A percentile compares a stretch with the other conserved stretches of the same genome.
phyloP scores from a whole-genome alignment of 2,113 vertebrate species.

The Cyphomyrus discorhynchus region DNA sequence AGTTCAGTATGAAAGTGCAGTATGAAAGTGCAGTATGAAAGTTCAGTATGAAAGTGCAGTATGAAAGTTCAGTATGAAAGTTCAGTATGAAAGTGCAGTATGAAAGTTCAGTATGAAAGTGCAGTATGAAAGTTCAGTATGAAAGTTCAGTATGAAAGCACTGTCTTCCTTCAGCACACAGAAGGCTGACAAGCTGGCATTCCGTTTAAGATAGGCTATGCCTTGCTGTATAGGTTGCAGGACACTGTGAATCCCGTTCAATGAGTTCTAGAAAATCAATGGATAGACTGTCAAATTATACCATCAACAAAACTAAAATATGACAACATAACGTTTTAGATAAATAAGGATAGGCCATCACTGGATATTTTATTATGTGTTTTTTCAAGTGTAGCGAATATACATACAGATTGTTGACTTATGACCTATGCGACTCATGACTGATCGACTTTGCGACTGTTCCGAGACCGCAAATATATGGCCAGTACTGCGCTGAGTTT shows the following conservation, averaged over 20 bases:
- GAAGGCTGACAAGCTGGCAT: not conserved
- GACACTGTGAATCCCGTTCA: not conserved
- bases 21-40: not conserved
- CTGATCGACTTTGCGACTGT: not conserved
- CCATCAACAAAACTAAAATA: not conserved
- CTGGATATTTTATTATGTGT: not conserved
- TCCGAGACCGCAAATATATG: not conserved
- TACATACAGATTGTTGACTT: not conserved
- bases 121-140: not conserved
- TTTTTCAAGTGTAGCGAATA: not conserved
- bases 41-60: not conserved
- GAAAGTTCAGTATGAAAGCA: not conserved
- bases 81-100: not conserved
- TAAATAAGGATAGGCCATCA: not conserved
- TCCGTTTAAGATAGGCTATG: not conserved
- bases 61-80: not conserved
- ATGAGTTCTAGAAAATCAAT: not conserved
- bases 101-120: not conserved
- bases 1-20: too few species aligned
- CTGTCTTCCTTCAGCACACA: not conserved
- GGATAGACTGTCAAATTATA: not conserved
- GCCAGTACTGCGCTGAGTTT: not conserved
- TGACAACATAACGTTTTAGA: not conserved
- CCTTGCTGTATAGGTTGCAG: not conserved
- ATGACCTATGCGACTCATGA: not conserved